Conservation (phyloP, 2,888 invertebrate genomes). For the Arge pagana region DNA sequence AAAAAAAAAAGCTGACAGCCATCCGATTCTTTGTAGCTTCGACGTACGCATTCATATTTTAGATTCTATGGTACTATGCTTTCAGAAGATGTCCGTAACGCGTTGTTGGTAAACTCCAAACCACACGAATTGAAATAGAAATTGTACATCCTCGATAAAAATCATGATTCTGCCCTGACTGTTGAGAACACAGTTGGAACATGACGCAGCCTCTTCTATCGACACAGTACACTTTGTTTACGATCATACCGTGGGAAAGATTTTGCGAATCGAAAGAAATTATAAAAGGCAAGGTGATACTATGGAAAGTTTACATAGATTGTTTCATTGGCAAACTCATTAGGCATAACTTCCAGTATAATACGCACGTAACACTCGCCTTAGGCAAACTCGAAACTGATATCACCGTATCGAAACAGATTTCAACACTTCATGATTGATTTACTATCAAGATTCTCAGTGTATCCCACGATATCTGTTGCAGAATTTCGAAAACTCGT, state of each 20-base stretch:
- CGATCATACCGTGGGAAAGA: constrained; percentile 1
- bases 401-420: too few species aligned
- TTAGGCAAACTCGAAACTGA: too few species aligned
- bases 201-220: not conserved
- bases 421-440: too few species aligned
- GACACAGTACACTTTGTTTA: constrained; percentile 4
- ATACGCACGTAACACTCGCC: too few species aligned
- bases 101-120: constrained; percentile 3
- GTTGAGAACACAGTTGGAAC: constrained; percentile 15
- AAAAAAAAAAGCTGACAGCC: constrained; percentile 1
- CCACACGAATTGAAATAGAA: constrained; percentile 2
- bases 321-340: not conserved
- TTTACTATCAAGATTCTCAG: too few species aligned
- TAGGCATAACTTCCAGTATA: not conserved
- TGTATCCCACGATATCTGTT: too few species aligned
- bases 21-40: constrained; percentile 15
- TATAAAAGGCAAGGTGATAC: not conserved
- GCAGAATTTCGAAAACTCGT: not conserved
- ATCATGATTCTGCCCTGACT: constrained; percentile 16
- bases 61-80: constrained; percentile 8
- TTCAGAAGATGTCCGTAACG: constrained; percentile 13
- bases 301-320: not conserved
- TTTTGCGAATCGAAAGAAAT: constrained; percentile 6
- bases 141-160: constrained; percentile 12
- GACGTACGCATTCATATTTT: constrained; percentile 16